Conservation (phyloP, 2,888 invertebrate species). For the Troides oblongomaculatus region DNA sequence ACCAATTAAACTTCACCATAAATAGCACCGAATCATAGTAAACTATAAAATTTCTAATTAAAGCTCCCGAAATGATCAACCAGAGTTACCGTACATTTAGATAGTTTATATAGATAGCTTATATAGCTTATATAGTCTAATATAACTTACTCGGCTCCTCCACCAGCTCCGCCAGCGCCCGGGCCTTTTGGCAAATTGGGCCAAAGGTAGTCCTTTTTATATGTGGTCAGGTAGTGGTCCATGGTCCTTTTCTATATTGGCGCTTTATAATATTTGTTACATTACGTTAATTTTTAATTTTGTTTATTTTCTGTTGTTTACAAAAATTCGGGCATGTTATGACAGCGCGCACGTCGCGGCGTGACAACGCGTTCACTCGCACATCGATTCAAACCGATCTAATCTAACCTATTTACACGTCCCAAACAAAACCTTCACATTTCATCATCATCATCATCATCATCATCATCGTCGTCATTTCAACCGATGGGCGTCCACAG, state of each 20-base stretch:
- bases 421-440: too few relatives aligned
- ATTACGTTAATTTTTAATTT: constrained; percentile 37
- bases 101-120: too few relatives aligned
- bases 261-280: constrained; percentile 30
- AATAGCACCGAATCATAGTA: too few relatives aligned
- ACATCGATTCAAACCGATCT: constrained; percentile 3
- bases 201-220: constrained; percentile 83
- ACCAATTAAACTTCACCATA: too few relatives aligned
- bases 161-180: constrained; percentile 35
- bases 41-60: too few relatives aligned
- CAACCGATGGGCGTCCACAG: too few relatives aligned
- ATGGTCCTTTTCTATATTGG: constrained; percentile 45
- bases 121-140: neutral
- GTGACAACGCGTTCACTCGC: constrained; percentile 3
- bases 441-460: too few relatives aligned
- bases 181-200: constrained; percentile 64
- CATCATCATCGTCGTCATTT: too few relatives aligned
- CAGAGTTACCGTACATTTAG: too few relatives aligned
- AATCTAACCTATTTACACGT: too few relatives aligned
- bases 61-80: too few relatives aligned
- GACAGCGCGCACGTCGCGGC: constrained; percentile 8
- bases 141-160: constrained; percentile 48
- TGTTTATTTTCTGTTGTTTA: constrained; percentile 8
- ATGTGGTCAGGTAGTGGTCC: constrained; percentile 82
- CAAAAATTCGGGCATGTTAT: constrained; percentile 3